Evolutionary conservation across 1,140 invertebrate genomes (phyloP), one percentile per base, ranked within the genome.

Genomic region (Nautilus pompilius): DNA sequence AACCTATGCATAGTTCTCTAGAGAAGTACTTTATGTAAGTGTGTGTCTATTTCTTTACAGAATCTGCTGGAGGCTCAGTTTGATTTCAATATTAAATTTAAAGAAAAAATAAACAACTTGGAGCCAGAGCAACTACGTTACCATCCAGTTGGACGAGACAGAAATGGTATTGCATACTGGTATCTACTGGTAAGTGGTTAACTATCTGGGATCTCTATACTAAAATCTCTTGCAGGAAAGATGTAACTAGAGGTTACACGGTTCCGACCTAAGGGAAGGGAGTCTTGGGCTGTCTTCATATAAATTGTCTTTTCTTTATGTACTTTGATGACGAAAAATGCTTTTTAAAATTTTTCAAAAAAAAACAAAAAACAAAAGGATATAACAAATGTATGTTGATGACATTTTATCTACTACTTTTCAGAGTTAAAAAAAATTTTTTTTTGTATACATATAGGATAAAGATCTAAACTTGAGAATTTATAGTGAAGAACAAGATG

Each of bases 401-500:
- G 8, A 30, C 26, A 34, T 22, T 56, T 58, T 3, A 33, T 36
- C 20, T n/a, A n/a, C n/a, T n/a, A 4, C n/a, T 54, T 10, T 3
- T 20, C 32, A 36, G 5, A 20, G 28, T 24, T 34, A 24, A 41
- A 26, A 54, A 29, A 28, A 20, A 26, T 49, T 59, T 45, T 48
- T 34, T 33, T 62, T 65, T 28, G n/a, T n/a, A n/a, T n/a, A n/a
- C 36, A 24, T 41, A 20, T 57, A 80, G 79, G 95, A 98, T 80
- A 87, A 90, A 67, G 90, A 92, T 88, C 89, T 83, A 70, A 95
- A 97, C 84, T 85, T 98, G 46, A 87, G 93, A 66, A 87, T 99
- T 26, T 99, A 96, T 80, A 89, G 90, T 74, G 95, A 98, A 85
- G 93, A 98, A 78, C 87, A 91, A 60, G 95, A 98, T 84, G 95